These are phyloP conservation scores for Exocentrus adspersus DNA, from an alignment of 2,888 invertebrate species.

Conservation along the genomic window DNA sequence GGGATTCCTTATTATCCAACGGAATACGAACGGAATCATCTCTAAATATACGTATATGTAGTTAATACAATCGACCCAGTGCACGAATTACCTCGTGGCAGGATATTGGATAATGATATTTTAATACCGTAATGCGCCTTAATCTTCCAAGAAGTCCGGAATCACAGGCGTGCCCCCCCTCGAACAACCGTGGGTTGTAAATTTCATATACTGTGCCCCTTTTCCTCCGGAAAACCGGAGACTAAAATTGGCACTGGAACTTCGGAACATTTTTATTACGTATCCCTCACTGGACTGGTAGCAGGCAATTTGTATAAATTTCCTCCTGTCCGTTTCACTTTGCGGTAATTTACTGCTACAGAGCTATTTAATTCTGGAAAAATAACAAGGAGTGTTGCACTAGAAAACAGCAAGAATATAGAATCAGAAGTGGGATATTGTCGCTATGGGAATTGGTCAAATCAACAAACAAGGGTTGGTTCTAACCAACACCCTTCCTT, in stretches of 20 bases:
- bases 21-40: no score
- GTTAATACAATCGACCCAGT: no score
- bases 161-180: no score
- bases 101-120: background rate
- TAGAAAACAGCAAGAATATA: background rate
- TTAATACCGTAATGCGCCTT: background rate
- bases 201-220: background rate
- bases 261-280: background rate
- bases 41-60: no score
- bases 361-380: background rate
- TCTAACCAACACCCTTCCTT: slow-evolving; percentile 1
- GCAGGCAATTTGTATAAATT: background rate
- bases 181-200: background rate
- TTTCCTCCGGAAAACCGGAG: background rate
- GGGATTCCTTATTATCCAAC: no score
- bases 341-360: background rate
- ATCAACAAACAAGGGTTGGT: slow-evolving; percentile 6
- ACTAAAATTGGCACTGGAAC: background rate
- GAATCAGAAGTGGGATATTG: no score
- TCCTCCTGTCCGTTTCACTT: background rate
- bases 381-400: background rate
- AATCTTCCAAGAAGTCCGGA: background rate
- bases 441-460: no score
- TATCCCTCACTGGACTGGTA: background rate
- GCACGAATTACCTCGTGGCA: no score